Base-by-base conservation (phyloP, 1,140 invertebrate genomes). In the Aphaenogaster floridana region DNA sequence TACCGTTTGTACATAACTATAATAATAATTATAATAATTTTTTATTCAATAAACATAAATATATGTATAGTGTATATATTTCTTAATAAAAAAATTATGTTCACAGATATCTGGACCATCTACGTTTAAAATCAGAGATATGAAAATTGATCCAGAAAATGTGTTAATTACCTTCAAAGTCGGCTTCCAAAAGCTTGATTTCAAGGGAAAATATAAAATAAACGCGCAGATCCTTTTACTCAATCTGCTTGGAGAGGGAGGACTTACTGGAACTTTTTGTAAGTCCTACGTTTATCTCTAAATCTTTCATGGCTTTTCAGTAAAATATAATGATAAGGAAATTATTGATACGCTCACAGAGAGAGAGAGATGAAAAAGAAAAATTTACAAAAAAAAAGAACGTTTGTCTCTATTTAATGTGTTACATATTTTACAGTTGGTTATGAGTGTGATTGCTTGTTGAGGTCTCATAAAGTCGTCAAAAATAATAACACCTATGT, bases 251-350 rank as follows among this genome's bases (percentile, higher is more conserved):
- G 97, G 97, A 54, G 94, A 96, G 66, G 97, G 97, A 28, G 96
- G 97, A 78, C 95, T 97, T 7, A 96, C 95, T 0, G 97, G 97
- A 83, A 97, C 96, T 66, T 97, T 97, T 68, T 96, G 97, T 97
- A 95, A 96, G 97, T 96, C 13, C 4, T 48, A 34, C 7, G 15
- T 66, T 66, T 52, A 52, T 17, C 2, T 45, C 3, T 52, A 36
- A 34, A 81, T 54, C 1, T 81, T 42, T 28, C 2, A 21, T 36
- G 4, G 9, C 3, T 78, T 61, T 13, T 50, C 4, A 1, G 54
- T 71, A n/a, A 45, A 57, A 34, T 45, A 57, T 54, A 3, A 34
- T 45, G 5, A 71, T 57, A 42, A 34, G 13, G 0, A 54, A 54
- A 61, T 71, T 21, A 54, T 50, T 59, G n/a, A 15, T 34, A 0